Conservation (phyloP, 2,888 invertebrate genomes). For the Eucera pruinosa region DNA sequence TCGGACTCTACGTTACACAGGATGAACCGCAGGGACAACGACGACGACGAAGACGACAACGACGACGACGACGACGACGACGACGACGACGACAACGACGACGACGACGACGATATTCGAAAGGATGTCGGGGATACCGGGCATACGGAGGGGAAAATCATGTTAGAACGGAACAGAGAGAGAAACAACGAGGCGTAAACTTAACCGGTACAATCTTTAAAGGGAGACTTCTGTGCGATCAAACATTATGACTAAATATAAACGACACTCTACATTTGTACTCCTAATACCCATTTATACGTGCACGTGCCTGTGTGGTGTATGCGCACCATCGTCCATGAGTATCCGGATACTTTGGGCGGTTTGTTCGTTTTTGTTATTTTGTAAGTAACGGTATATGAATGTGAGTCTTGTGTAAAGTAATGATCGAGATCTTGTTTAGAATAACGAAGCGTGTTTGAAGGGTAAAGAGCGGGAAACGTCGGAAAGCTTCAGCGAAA, state of each 20-base stretch:
- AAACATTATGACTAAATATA: constrained; percentile 68
- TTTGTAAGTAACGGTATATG: too few species aligned
- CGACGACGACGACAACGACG: constrained; percentile 35
- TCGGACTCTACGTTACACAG: constrained; percentile 57
- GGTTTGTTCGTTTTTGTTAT: too few species aligned
- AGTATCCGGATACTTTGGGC: too few species aligned
- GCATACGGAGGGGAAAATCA: not conserved
- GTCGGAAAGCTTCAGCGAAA: too few species aligned
- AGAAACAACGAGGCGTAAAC: constrained; percentile 52
- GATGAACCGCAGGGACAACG: constrained; percentile 42
- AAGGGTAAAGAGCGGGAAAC: too few species aligned
- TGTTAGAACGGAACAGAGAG: constrained; percentile 1
- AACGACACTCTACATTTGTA: constrained; percentile 48
- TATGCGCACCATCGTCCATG: too few species aligned
- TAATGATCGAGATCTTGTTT: too few species aligned
- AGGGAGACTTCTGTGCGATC: constrained; percentile 58
- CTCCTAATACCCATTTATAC: not conserved
- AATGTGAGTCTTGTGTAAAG: too few species aligned
- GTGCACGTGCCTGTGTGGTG: not conserved
- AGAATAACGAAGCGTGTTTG: too few species aligned
- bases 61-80: constrained; percentile 35
- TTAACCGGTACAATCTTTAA: constrained; percentile 59
- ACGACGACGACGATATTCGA: constrained; percentile 32
- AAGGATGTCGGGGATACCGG: constrained; percentile 5
- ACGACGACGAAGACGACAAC: constrained; percentile 35